Conservation (phyloP, 2,113 vertebrate genomes). For the Chaetura pelagica region DNA sequence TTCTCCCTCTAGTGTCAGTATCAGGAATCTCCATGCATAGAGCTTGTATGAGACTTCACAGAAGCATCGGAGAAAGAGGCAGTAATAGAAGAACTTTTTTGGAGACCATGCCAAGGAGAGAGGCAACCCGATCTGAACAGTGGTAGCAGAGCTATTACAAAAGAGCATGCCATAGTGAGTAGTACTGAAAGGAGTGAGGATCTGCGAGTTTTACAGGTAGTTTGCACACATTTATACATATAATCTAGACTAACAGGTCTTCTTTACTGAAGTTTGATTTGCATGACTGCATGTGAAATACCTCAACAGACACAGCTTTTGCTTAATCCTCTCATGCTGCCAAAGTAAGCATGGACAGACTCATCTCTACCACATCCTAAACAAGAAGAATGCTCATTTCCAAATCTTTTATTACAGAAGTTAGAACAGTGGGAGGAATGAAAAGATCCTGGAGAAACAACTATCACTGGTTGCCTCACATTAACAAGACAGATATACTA, state of each 20-base stretch:
- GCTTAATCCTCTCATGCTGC: neutral
- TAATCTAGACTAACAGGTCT: neutral
- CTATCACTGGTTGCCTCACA: neutral
- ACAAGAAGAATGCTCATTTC: neutral
- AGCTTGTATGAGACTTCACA: neutral
- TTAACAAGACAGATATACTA: neutral
- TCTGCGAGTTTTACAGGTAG: neutral
- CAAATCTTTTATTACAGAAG: neutral
- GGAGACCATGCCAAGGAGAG: neutral
- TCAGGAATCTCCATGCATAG: neutral
- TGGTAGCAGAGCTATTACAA: neutral
- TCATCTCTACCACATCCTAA: neutral
- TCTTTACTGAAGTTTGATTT: neutral
- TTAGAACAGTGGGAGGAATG: neutral
- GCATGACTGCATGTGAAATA: neutral
- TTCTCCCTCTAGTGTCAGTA: constrained; percentile 58
- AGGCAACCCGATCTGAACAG: neutral
- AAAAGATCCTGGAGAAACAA: neutral
- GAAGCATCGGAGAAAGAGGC: neutral
- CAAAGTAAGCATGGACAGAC: neutral
- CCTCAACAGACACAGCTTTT: neutral
- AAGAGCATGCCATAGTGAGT: neutral
- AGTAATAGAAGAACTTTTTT: neutral
- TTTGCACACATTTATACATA: neutral
- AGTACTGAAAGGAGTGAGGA: neutral